phyloP scores from a whole-genome alignment of 2,888 invertebrate genomes.

The Trissonchulus sp. region DNA sequence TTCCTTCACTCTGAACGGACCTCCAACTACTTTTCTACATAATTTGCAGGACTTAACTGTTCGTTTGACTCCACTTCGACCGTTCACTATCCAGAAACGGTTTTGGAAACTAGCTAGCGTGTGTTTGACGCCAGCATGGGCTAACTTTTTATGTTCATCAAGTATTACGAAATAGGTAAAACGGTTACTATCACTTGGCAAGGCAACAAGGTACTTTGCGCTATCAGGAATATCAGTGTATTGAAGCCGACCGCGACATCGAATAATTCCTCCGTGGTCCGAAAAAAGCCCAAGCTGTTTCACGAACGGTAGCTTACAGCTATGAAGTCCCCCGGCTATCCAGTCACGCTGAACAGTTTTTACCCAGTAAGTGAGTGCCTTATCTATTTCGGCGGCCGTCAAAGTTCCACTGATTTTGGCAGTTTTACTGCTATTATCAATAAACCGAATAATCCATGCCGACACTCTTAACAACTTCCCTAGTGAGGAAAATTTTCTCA shows the following conservation, averaged over 20 bases:
- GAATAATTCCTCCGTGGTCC: conserved; percentile 9
- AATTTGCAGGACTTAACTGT: background rate
- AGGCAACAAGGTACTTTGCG: background rate
- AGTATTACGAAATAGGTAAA: conserved; percentile 4
- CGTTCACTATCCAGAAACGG: conserved; percentile 5
- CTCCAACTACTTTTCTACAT: conserved; percentile 14
- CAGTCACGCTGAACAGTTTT: background rate
- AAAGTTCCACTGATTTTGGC: background rate
- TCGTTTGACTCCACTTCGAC: conserved; percentile 16
- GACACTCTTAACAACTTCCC: conserved; percentile 19
- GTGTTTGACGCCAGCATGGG: conserved; percentile 9
- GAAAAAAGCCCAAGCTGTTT: background rate
- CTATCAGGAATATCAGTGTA: background rate
- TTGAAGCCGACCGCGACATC: conserved; percentile 12
- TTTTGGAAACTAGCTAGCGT: background rate
- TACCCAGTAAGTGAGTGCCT: background rate
- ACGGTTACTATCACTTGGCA: background rate
- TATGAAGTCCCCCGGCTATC: background rate
- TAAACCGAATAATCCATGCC: conserved; percentile 15
- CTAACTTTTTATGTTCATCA: conserved; percentile 2
- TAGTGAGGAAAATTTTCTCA: conserved; percentile 10
- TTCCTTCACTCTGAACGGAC: background rate
- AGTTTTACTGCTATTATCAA: background rate
- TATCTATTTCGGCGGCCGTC: background rate
- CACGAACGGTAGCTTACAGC: background rate